Percentiles rank a stretch among this genome's conserved stretches.
phyloP scores from a whole-genome alignment of 2,888 invertebrate species.

The Anticlea derivata region DNA sequence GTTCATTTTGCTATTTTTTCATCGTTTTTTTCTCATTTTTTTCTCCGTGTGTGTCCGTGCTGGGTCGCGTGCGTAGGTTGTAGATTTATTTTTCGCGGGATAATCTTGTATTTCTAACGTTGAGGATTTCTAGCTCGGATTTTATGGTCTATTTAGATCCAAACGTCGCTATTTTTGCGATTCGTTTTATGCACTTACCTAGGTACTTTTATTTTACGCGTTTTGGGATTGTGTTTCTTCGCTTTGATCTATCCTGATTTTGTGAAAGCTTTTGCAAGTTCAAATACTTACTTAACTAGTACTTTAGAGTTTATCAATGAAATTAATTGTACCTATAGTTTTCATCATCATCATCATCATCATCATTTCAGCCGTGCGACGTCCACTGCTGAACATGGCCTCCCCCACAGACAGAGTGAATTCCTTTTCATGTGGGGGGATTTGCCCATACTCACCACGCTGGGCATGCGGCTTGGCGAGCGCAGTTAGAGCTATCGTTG shows the following conservation, averaged over 20 bases:
- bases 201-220: slow-evolving; percentile 9
- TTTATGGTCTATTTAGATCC: slow-evolving; percentile 51
- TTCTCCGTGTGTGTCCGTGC: slow-evolving; percentile 66
- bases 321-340: no score
- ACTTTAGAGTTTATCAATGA: no score
- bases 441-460: no score
- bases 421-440: no score
- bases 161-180: slow-evolving; percentile 37
- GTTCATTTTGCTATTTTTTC: slow-evolving; percentile 52
- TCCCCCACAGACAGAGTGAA: no score
- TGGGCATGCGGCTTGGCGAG: no score
- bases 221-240: slow-evolving; percentile 9
- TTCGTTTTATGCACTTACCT: slow-evolving; percentile 29
- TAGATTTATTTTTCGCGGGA: slow-evolving; percentile 60
- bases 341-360: no score
- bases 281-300: background rate
- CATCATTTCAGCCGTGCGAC: no score
- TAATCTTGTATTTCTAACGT: slow-evolving; percentile 57
- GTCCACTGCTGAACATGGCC: no score
- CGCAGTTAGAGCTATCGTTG: no score
- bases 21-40: slow-evolving; percentile 64
- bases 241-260: background rate
- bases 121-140: slow-evolving; percentile 34
- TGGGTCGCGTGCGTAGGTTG: slow-evolving; percentile 74
- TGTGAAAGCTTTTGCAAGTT: background rate